A percentile compares a stretch with the other conserved stretches of the same genome.
Conservation (phyloP, 2,113 vertebrate species). For the Capreolus pygargus region DNA sequence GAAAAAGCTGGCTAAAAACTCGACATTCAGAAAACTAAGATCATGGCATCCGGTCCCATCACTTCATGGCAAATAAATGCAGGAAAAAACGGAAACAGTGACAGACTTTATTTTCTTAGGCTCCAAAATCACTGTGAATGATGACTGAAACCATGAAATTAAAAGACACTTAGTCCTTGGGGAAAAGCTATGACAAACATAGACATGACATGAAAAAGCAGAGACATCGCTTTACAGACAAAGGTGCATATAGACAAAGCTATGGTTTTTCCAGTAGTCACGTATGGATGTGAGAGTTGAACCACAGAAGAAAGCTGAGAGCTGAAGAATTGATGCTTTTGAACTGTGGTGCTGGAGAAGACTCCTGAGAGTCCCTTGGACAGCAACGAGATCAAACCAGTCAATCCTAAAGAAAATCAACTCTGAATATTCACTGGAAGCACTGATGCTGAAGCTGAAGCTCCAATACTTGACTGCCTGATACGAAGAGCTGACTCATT, state of each 20-base stretch:
- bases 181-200: not conserved
- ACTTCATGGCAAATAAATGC: not conserved
- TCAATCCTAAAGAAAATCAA: not conserved
- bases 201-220: not conserved
- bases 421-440: not conserved
- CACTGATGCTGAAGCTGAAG: not conserved
- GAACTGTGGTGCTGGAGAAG: not conserved
- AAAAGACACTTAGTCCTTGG: not conserved
- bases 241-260: not conserved
- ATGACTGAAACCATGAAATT: not conserved
- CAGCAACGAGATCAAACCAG: not conserved
- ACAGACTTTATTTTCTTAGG: not conserved
- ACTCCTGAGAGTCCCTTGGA: not conserved
- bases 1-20: not conserved
- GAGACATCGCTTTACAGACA: not conserved
- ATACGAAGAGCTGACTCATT: not conserved
- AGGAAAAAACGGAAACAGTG: not conserved
- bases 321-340: not conserved
- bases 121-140: not conserved
- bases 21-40: not conserved
- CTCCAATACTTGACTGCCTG: not conserved
- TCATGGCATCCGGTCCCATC: not conserved
- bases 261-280: not conserved
- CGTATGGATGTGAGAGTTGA: not conserved
- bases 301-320: not conserved